Evolutionary conservation across 2,797 vertebrate species (phyloP).

Genomic region (Heterohyrax brucei): DNA sequence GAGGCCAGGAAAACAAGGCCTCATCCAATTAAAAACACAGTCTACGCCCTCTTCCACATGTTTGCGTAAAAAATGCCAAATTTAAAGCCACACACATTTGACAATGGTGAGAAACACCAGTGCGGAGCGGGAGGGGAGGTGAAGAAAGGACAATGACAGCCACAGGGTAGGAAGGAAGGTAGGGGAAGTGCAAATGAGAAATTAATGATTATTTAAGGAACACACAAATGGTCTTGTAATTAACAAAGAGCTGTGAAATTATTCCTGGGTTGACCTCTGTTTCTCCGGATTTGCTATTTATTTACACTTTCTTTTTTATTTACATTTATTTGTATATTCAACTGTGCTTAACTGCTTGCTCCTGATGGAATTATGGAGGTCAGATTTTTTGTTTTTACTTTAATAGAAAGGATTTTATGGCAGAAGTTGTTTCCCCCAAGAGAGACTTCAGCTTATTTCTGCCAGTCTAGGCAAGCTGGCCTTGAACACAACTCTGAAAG

Average conservation of each 20-base stretch:
- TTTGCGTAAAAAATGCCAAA: slow-evolving; percentile 87
- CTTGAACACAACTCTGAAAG: slow-evolving; percentile 9
- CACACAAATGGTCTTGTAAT: slow-evolving; percentile 94
- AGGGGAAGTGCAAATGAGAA: slow-evolving; percentile 93
- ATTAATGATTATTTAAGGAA: slow-evolving; percentile 94
- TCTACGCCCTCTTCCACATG: slow-evolving; percentile 74
- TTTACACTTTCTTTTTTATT: slow-evolving; percentile 91
- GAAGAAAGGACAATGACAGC: slow-evolving; percentile 92
- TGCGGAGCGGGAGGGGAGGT: slow-evolving; percentile 90
- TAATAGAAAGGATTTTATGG: slow-evolving; percentile 36
- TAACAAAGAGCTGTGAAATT: slow-evolving; percentile 93
- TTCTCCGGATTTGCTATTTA: slow-evolving; percentile 92
- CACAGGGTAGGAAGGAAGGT: slow-evolving; percentile 91
- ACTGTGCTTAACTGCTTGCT: slow-evolving; percentile 72
- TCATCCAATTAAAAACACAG: slow-evolving; percentile 72
- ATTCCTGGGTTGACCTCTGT: slow-evolving; percentile 93
- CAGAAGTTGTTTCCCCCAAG: slow-evolving; percentile 43
- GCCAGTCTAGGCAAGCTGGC: slow-evolving; percentile 23
- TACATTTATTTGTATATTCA: slow-evolving; percentile 90
- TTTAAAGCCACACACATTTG: slow-evolving; percentile 89
- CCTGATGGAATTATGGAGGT: slow-evolving; percentile 22
- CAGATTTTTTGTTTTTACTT: neutral
- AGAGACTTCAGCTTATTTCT: slow-evolving; percentile 63
- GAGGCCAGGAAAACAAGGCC: slow-evolving; percentile 1
- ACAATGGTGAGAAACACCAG: slow-evolving; percentile 89